Conservation (phyloP, 2,797 vertebrate species). For the Channallabes apus region DNA sequence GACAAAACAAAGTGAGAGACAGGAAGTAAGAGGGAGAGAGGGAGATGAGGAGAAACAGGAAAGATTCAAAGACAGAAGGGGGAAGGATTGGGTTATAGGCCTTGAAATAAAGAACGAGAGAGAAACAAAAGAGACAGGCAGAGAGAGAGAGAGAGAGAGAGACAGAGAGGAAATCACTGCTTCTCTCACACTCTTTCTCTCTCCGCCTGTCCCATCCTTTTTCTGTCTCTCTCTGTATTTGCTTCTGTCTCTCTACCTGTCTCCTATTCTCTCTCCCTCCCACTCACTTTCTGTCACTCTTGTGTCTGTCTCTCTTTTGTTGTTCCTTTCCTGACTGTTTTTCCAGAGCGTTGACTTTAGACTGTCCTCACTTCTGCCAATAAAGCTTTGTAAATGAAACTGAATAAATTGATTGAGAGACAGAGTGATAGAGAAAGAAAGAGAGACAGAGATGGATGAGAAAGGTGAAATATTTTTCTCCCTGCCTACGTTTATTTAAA, state of each 20-base stretch:
- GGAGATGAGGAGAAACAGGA: neutral
- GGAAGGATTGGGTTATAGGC: neutral
- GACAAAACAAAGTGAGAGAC: neutral
- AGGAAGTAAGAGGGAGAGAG: too few relatives aligned
- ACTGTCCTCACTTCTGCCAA: neutral
- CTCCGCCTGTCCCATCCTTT: too few relatives aligned
- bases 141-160: neutral
- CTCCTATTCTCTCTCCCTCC: too few relatives aligned
- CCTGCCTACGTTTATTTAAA: neutral
- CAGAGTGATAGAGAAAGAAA: neutral
- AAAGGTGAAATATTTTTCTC: neutral
- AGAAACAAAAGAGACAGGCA: neutral
- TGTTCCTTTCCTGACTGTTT: neutral
- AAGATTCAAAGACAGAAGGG: neutral
- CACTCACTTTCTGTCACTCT: too few relatives aligned
- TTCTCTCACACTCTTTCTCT: too few relatives aligned
- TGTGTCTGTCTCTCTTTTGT: neutral
- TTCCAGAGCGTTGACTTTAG: neutral
- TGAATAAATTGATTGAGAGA: neutral
- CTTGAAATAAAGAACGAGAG: neutral
- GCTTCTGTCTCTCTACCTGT: neutral
- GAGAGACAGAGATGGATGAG: neutral
- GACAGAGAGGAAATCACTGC: too few relatives aligned
- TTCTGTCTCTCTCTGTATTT: too few relatives aligned
- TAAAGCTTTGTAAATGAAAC: neutral